Evolutionary conservation across 2,888 invertebrate species (phyloP), one percentile per base, ranked within the genome.

Genomic region (Mystacides longicornis): DNA sequence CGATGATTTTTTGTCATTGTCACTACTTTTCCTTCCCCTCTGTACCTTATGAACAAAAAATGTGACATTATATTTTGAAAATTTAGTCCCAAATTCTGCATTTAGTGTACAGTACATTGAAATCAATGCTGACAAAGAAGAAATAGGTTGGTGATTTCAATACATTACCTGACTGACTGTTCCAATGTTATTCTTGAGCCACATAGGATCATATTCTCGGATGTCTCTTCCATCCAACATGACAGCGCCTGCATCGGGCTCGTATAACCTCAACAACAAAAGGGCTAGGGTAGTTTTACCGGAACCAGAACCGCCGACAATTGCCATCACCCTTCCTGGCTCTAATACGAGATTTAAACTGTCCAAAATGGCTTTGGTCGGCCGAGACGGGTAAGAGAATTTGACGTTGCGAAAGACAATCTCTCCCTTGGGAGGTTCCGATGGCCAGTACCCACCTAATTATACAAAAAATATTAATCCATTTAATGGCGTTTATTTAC

Each of bases 201-300:
- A 95, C 1, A 78, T 70, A 0, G 93, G 89, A 72, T 93, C 89
- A 57, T 96, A 66, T 1, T 82, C 75, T 63, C 74, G 81, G 11
- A 97, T 78, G 70, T 93, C 82, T 1, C 81, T 70, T 4, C 87
- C 88, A 68, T 97, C 97, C 20, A 97, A 68, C 49, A 79, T 67
- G 51, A 97, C 77, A 5, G 67, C 67, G 0, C 94, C 94, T 57
- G 70, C 65, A 2, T 75, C 72, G 0, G 95, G 94, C 68, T 96
- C 94, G 67, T 97, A 97, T 0, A 91, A 73, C 65, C 96, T 65
- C 49, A 97, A 72, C 59, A 98, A 75, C 1, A 98, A 76, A 1
- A 87, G 77, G 0, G 89, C 93, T 56, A 97, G 75, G 0, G 98
- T 97, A 49, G 93, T 94, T 71, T 98, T 98, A 0, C 98, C 98